Base-by-base conservation (phyloP, 2,888 invertebrate genomes). In the Cancer borealis region DNA sequence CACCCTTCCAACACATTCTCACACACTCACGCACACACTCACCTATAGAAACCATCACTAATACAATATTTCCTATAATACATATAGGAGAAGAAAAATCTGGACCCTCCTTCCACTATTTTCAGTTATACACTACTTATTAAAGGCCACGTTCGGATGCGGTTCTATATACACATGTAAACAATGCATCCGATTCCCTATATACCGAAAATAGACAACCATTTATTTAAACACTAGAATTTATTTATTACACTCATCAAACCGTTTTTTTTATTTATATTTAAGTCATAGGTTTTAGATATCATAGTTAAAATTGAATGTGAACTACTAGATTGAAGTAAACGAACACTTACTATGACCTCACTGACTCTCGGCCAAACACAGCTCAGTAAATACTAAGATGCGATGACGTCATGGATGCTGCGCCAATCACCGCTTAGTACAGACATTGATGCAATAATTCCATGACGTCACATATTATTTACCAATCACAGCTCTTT, bases 61-160 rank as follows among this genome's bases (percentile, higher is more conserved):
- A 30, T 3, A 30, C 12, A 26, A 84, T 26, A 84, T 8, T 26
- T 84, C 30, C 79, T 84, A 84, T 84, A 84, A 84, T 84, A 84
- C 79, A 84, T 84, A 84, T 8, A 84, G 79, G 79, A 84, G 8
- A 26, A 73, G n/a, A 30, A 30, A 39, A 84, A 84, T n/a, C 26
- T 66, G 5, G n/a, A 12, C 12, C 79, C 30, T 84, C 30, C 30
- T 1, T 84, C 30, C 79, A 84, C 79, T 84, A 84, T 84, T 84
- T 84, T 84, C 79, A 84, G 79, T 84, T 84, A 84, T 21, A 21
- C 66, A 54, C 66, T 73, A n/a, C 66, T 73, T n/a, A 21, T n/a
- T 54, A 39, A 14, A 54, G 66, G 66, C 66, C 4, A 0, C n/a
- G 66, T 73, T 6, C 66, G 4, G 66, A 73, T n/a, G 6, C 66